These are phyloP conservation scores for Agrotis segetum DNA, from an alignment of 2,888 invertebrate species.

Conservation along the genomic window DNA sequence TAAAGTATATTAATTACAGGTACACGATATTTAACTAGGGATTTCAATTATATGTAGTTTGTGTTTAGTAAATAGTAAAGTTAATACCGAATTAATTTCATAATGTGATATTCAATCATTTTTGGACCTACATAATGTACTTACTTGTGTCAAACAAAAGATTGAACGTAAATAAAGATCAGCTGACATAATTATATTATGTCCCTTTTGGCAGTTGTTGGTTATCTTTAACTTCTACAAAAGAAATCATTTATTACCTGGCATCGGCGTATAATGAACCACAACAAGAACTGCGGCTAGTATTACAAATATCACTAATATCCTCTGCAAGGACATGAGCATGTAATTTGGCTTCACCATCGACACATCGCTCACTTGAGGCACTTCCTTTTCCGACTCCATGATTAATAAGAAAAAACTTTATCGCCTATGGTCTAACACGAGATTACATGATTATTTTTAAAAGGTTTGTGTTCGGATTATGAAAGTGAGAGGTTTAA, in stretches of 20 bases:
- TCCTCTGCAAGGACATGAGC: constrained; percentile 92
- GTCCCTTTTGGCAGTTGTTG: not conserved
- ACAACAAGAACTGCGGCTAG: constrained; percentile 93
- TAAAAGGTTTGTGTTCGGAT: constrained; percentile 46
- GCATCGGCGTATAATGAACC: constrained; percentile 93
- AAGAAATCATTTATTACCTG: constrained; percentile 87
- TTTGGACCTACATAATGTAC: not conserved
- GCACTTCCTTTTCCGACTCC: constrained; percentile 80
- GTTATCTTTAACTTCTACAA: not conserved
- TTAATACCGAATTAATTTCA: too few species aligned
- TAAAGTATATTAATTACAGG: too few species aligned
- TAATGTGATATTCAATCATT: not conserved
- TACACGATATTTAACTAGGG: too few species aligned
- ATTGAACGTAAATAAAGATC: constrained; percentile 10
- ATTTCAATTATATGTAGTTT: too few species aligned
- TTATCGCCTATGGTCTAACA: constrained; percentile 38
- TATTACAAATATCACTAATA: constrained; percentile 92
- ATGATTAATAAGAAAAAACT: constrained; percentile 67
- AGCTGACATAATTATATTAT: not conserved
- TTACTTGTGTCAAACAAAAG: not conserved
- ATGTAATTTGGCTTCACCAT: constrained; percentile 88
- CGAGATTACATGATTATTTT: constrained; percentile 72
- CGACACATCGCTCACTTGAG: constrained; percentile 70
- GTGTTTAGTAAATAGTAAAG: not conserved
- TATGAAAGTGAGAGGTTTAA: constrained; percentile 56